Evolutionary conservation across 2,888 invertebrate genomes (phyloP).

Genomic region (Dusona sp.): DNA sequence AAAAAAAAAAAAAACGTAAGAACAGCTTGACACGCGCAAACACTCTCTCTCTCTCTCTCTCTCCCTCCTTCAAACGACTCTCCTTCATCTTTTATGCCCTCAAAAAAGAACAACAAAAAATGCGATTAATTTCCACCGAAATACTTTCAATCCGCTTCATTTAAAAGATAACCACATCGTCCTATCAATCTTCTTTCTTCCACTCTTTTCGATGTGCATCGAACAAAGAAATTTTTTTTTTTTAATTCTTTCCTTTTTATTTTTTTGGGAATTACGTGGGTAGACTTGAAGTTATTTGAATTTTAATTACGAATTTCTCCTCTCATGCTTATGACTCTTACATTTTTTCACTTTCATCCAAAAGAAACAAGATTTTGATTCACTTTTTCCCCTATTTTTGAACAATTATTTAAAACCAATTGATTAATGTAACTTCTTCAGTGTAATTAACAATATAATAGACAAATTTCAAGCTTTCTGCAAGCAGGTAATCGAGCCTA

Average conservation of each 20-base stretch:
- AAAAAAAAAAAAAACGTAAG: slow-evolving; percentile 38
- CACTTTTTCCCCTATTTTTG: too few relatives aligned
- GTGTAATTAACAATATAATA: neutral
- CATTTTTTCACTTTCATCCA: too few relatives aligned
- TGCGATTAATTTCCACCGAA: neutral
- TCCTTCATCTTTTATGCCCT: slow-evolving; percentile 17
- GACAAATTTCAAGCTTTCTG: neutral
- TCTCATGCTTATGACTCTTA: too few relatives aligned
- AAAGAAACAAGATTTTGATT: too few relatives aligned
- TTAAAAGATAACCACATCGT: too few relatives aligned
- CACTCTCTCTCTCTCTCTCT: slow-evolving; percentile 24
- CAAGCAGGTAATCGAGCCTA: neutral
- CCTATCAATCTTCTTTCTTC: too few relatives aligned
- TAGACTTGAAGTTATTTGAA: too few relatives aligned
- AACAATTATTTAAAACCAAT: too few relatives aligned
- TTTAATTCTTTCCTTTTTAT: neutral
- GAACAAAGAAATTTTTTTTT: neutral
- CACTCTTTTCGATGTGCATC: neutral
- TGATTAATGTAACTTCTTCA: too few relatives aligned
- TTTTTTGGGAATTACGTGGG: neutral
- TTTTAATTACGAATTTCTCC: too few relatives aligned
- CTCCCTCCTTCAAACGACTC: slow-evolving; percentile 28
- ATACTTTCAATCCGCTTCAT: too few relatives aligned
- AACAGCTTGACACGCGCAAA: slow-evolving; percentile 52
- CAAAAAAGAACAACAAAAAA: slow-evolving; percentile 12